These are phyloP conservation scores for Anser brachyrhynchus DNA, from an alignment of 2,113 vertebrate genomes.

Conservation along the genomic window DNA sequence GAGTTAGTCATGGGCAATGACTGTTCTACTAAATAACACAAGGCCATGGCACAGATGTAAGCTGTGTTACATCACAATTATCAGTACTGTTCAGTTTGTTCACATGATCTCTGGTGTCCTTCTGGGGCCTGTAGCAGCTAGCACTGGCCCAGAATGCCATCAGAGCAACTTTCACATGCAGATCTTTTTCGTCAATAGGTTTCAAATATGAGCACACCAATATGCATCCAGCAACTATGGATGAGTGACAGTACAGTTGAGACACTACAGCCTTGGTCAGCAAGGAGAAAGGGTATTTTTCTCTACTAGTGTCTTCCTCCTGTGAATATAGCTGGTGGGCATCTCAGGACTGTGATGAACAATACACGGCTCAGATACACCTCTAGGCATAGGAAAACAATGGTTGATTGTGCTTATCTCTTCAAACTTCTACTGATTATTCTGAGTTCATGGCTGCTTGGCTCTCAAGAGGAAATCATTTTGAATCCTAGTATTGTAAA, in stretches of 20 bases:
- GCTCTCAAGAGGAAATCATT: neutral
- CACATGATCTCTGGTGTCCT: neutral
- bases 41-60: neutral
- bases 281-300: neutral
- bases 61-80: neutral
- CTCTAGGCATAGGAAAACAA: neutral
- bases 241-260: fast-evolving
- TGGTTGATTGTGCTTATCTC: neutral
- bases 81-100: neutral
- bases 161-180: neutral
- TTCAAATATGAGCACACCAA: neutral
- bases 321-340: neutral
- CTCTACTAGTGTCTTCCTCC: neutral
- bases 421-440: too few species aligned
- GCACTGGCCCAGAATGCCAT: neutral
- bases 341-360: neutral
- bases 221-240: neutral
- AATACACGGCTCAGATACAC: neutral
- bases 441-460: neutral
- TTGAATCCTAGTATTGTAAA: neutral
- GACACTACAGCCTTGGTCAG: neutral
- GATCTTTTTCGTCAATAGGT: neutral
- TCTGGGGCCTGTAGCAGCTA: neutral
- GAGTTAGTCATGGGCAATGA: neutral
- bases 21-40: neutral